These are phyloP conservation scores for Protophormia terraenovae DNA, from an alignment of 2,888 invertebrate genomes.

Conservation along the genomic window DNA sequence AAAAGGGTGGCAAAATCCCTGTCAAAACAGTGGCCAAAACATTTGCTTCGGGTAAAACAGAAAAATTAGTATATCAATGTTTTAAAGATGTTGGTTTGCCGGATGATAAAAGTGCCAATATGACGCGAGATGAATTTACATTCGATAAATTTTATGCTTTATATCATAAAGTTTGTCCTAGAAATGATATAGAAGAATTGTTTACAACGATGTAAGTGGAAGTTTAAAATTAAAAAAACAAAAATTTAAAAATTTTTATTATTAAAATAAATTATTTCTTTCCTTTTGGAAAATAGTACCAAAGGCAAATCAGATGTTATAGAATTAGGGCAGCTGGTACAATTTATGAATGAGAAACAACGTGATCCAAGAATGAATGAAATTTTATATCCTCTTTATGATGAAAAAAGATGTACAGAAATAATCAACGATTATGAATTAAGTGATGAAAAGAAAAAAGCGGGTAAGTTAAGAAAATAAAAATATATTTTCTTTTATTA, in stretches of 20 bases:
- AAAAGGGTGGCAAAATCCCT: conserved; percentile 97
- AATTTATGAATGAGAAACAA: conserved; percentile 98
- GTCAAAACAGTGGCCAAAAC: conserved; percentile 98
- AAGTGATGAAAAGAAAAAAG: conserved; percentile 84
- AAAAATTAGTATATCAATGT: conserved; percentile 98
- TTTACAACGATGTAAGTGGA: conserved; percentile 95
- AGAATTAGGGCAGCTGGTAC: conserved; percentile 92
- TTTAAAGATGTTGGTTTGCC: conserved; percentile 96
- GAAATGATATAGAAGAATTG: conserved; percentile 98
- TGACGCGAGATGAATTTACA: conserved; percentile 96
- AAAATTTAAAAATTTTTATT: neutral
- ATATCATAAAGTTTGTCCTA: conserved; percentile 99
- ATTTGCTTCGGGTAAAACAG: conserved; percentile 99
- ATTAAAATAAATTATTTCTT: neutral
- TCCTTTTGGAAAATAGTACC: conserved; percentile 85
- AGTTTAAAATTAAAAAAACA: neutral
- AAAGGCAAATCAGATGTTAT: conserved; percentile 95
- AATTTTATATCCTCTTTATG: conserved; percentile 98
- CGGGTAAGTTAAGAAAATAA: conserved; percentile 68
- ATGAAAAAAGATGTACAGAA: conserved; percentile 94
- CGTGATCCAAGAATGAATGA: conserved; percentile 99
- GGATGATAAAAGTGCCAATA: conserved; percentile 96
- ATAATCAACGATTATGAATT: conserved; percentile 97
- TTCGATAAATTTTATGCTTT: conserved; percentile 99
- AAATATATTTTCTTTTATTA: no score